phyloP scores from a whole-genome alignment of 2,888 invertebrate genomes.

The Caenorhabditis doughertyi region DNA sequence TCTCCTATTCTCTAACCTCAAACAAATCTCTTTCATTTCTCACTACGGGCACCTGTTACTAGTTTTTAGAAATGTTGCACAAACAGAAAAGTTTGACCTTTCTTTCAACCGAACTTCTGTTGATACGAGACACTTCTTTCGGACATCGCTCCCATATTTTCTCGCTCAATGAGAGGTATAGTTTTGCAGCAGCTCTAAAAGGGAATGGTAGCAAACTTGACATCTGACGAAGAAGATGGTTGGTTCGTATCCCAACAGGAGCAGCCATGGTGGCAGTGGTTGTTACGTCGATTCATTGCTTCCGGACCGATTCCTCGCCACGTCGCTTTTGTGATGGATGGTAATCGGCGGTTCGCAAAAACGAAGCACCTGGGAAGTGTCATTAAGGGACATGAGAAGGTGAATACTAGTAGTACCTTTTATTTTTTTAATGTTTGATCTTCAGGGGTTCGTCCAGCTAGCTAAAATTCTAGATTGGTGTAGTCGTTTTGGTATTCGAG shows the following conservation, averaged over 20 bases:
- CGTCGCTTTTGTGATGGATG: slow-evolving; percentile 98
- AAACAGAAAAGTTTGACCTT: neutral
- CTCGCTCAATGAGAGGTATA: neutral
- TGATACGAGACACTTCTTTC: neutral
- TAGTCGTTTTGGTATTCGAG: slow-evolving; percentile 91
- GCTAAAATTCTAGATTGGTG: slow-evolving; percentile 90
- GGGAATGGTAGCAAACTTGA: slow-evolving; percentile 11
- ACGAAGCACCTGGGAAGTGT: slow-evolving; percentile 88
- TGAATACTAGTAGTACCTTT: neutral
- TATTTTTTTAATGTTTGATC: neutral
- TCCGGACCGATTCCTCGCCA: slow-evolving; percentile 89
- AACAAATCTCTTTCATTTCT: neutral
- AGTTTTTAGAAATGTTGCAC: neutral
- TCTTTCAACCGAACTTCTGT: neutral
- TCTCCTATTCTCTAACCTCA: neutral
- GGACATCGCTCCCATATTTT: neutral
- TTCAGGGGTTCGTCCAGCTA: slow-evolving; percentile 83
- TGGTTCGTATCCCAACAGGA: slow-evolving; percentile 47
- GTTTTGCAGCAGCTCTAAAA: slow-evolving; percentile 11
- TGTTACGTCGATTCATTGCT: slow-evolving; percentile 49
- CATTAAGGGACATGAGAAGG: slow-evolving; percentile 88
- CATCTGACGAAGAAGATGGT: slow-evolving; percentile 44
- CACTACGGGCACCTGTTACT: neutral
- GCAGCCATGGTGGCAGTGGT: slow-evolving; percentile 47
- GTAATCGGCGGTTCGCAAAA: slow-evolving; percentile 94